Conservation (phyloP, 1,140 invertebrate genomes). For the Zaprionus capensis region DNA sequence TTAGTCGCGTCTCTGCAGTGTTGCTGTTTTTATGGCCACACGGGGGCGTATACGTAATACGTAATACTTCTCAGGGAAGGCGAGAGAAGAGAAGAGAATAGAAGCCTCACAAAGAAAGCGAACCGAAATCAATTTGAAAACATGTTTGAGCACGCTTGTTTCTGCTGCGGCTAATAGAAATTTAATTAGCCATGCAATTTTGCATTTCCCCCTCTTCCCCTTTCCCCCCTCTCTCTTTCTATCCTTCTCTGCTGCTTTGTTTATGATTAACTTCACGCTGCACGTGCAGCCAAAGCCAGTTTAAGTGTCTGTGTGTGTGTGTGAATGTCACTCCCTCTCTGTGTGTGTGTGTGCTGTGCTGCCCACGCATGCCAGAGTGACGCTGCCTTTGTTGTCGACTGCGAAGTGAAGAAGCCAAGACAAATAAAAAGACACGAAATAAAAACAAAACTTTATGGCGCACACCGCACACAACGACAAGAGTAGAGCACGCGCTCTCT, state of each 20-base stretch:
- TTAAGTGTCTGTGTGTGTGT: slow-evolving; percentile 15
- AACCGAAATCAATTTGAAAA: slow-evolving; percentile 36
- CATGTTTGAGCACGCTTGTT: slow-evolving; percentile 42
- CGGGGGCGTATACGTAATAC: slow-evolving; percentile 71
- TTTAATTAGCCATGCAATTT: slow-evolving; percentile 58
- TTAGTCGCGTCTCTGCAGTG: slow-evolving; percentile 37
- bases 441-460: slow-evolving; percentile 55
- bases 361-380: slow-evolving; percentile 41
- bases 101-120: slow-evolving; percentile 51
- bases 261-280: slow-evolving; percentile 40
- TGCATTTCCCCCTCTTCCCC: slow-evolving; percentile 8
- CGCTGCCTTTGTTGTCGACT: slow-evolving; percentile 14
- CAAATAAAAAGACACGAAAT: slow-evolving; percentile 60
- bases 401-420: slow-evolving; percentile 61
- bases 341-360: slow-evolving; percentile 17
- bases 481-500: slow-evolving; percentile 14
- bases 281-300: slow-evolving; percentile 59
- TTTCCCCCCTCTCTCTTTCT: slow-evolving; percentile 1
- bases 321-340: slow-evolving; percentile 16
- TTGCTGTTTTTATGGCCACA: slow-evolving; percentile 48
- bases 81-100: slow-evolving; percentile 2
- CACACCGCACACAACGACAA: slow-evolving; percentile 22
- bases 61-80: not conserved
- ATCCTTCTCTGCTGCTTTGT: slow-evolving; percentile 23
- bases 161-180: slow-evolving; percentile 30